Conservation (phyloP, 2,113 vertebrate species). For the Noturus placidus region DNA sequence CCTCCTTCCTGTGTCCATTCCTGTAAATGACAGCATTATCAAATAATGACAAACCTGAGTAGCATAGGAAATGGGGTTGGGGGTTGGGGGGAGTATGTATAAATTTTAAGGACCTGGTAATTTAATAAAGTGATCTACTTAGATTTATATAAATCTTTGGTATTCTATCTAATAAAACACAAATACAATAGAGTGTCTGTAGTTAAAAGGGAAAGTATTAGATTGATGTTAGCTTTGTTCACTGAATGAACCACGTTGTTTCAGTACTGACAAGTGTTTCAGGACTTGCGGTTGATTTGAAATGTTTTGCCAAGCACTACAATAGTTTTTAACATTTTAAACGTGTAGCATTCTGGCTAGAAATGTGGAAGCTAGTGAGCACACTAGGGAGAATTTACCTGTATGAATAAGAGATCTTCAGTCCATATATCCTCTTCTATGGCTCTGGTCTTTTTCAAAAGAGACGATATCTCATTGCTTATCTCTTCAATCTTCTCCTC, state of each 20-base stretch:
- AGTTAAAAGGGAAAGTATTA: neutral
- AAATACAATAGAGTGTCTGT: neutral
- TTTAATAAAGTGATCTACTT: neutral
- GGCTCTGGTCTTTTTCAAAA: constrained; percentile 12
- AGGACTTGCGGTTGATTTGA: neutral
- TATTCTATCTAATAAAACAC: neutral
- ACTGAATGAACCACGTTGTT: neutral
- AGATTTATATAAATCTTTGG: neutral
- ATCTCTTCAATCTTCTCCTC: constrained; percentile 25
- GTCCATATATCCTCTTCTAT: constrained; percentile 18
- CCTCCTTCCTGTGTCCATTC: neutral
- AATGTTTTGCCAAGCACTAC: neutral
- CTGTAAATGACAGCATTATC: neutral
- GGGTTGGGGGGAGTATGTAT: neutral
- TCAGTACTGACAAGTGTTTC: neutral
- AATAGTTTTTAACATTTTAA: neutral
- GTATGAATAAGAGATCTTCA: constrained; percentile 6
- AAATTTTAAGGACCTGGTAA: neutral
- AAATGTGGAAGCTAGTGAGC: neutral
- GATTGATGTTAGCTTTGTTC: neutral
- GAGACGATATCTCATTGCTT: neutral
- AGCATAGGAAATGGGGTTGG: neutral
- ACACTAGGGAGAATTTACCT: neutral
- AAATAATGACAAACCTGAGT: neutral
- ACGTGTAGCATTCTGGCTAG: neutral